These are phyloP conservation scores for Ostrea denselamellosa DNA, from an alignment of 1,140 invertebrate genomes.

Conservation along the genomic window DNA sequence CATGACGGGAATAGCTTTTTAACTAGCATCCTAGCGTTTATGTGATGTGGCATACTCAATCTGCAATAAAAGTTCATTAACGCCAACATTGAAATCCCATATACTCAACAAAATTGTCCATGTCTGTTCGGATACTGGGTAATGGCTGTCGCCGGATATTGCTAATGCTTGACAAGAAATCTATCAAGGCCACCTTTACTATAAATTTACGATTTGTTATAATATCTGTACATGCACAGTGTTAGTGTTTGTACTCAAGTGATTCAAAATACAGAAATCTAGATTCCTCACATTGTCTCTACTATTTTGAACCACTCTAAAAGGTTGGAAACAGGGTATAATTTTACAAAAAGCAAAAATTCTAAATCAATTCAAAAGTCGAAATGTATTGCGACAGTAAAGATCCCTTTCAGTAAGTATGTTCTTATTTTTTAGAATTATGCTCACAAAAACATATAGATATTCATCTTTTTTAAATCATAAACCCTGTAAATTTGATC, in stretches of 20 bases:
- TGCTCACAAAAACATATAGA: background rate
- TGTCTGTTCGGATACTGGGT: background rate
- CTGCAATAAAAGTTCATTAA: slow-evolving; percentile 24
- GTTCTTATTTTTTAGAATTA: no score
- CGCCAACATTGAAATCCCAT: background rate
- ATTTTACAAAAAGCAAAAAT: no score
- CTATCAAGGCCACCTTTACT: slow-evolving; percentile 26
- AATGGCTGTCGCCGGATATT: background rate
- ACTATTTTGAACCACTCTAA: no score
- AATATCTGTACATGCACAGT: background rate
- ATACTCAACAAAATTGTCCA: background rate
- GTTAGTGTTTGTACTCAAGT: no score
- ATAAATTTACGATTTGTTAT: background rate
- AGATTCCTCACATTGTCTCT: no score
- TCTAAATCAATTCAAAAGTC: no score
- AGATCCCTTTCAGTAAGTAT: no score
- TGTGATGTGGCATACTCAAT: slow-evolving; percentile 5
- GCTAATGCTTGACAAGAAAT: slow-evolving; percentile 11
- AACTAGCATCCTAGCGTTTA: slow-evolving; percentile 10
- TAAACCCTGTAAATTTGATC: background rate
- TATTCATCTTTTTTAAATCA: no score
- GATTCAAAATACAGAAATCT: no score
- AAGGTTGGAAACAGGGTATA: no score
- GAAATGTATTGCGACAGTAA: no score
- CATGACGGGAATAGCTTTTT: background rate